These are phyloP conservation scores for Larimichthys crocea DNA, from an alignment of 2,113 vertebrate species.

Conservation along the genomic window DNA sequence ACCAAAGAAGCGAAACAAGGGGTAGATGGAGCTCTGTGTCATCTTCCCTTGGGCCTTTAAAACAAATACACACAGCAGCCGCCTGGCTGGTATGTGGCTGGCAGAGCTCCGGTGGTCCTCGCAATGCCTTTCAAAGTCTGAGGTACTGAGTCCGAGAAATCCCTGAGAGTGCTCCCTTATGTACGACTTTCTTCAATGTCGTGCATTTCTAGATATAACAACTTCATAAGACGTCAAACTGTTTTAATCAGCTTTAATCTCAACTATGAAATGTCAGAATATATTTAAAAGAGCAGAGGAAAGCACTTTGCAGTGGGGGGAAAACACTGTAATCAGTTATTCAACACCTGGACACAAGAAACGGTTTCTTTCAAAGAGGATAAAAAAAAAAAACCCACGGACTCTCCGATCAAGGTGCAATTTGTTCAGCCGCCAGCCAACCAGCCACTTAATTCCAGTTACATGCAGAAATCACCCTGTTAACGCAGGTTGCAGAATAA, in stretches of 20 bases:
- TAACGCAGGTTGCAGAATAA: neutral
- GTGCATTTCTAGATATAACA: neutral
- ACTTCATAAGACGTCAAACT: too few relatives aligned
- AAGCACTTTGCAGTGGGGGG: neutral
- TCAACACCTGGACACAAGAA: neutral
- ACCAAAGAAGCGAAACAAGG: conserved; percentile 22
- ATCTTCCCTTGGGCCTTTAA: conserved; percentile 33
- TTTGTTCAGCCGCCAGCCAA: neutral
- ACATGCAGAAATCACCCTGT: conserved; percentile 2
- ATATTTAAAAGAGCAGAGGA: neutral
- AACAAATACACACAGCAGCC: conserved; percentile 39
- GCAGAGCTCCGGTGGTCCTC: conserved; percentile 13
- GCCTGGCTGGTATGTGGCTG: conserved; percentile 3
- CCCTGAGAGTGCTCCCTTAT: conserved; percentile 42
- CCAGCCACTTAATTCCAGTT: neutral
- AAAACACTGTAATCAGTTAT: neutral
- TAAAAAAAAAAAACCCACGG: too few relatives aligned
- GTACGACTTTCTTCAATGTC: conserved; percentile 16
- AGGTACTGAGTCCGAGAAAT: conserved; percentile 7
- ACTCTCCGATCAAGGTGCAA: neutral
- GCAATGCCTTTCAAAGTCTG: conserved; percentile 13
- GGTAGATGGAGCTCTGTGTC: conserved; percentile 8
- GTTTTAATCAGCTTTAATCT: neutral
- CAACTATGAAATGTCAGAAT: neutral
- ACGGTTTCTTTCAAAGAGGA: neutral